phyloP scores from a whole-genome alignment of 2,113 vertebrate genomes.

The Trachemys scripta region DNA sequence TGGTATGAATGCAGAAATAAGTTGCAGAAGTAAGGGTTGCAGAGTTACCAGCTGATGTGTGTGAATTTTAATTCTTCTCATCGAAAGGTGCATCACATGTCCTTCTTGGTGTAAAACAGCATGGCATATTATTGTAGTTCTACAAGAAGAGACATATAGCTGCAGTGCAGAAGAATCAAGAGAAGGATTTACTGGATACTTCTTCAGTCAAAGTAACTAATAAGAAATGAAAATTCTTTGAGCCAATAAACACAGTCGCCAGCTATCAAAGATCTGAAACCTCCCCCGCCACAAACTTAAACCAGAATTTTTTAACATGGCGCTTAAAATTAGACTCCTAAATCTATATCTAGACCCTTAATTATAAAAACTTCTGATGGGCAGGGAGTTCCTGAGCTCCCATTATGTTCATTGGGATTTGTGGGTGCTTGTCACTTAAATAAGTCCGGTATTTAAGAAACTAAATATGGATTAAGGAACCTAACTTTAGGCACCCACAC shows the following conservation, averaged over 20 bases:
- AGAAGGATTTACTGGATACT: background rate
- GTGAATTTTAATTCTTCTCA: background rate
- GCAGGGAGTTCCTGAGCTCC: background rate
- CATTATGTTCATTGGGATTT: background rate
- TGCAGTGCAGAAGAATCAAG: background rate
- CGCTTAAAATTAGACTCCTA: background rate
- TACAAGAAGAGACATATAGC: background rate
- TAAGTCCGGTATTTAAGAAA: background rate
- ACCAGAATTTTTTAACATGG: background rate
- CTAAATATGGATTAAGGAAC: background rate
- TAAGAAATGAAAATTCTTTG: slow-evolving; percentile 20
- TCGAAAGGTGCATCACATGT: background rate
- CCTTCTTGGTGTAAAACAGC: background rate
- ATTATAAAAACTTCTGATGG: background rate
- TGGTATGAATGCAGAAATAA: background rate
- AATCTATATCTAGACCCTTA: background rate
- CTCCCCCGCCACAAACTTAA: background rate
- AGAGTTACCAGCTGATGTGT: background rate
- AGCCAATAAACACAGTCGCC: background rate
- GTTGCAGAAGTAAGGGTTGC: background rate
- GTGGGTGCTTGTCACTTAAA: background rate
- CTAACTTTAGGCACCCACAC: background rate
- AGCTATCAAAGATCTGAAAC: slow-evolving; percentile 9
- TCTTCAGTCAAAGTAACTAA: background rate
- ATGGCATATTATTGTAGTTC: background rate